Percentiles rank a stretch among this genome's conserved stretches.
Conservation (phyloP, 2,888 invertebrate genomes). For the Eretmocerus hayati region DNA sequence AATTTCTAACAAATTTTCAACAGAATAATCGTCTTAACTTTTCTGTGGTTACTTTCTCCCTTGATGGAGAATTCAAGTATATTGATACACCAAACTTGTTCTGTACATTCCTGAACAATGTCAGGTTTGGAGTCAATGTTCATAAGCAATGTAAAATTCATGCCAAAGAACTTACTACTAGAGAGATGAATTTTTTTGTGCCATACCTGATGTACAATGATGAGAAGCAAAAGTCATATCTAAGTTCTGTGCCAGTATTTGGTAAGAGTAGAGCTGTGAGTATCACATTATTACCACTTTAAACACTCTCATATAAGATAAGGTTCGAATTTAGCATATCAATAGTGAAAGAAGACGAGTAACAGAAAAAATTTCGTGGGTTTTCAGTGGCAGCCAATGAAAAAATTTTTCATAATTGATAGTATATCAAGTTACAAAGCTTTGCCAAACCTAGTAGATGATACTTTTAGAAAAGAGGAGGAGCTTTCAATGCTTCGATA, state of each 20-base stretch:
- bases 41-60: conserved; percentile 42
- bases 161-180: conserved; percentile 41
- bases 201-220: conserved; percentile 50
- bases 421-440: conserved; percentile 46
- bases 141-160: conserved; percentile 39
- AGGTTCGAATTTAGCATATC: conserved; percentile 4
- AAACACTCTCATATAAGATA: neutral
- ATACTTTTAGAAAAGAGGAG: conserved; percentile 27
- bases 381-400: conserved; percentile 59
- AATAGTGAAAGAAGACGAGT: too few species aligned
- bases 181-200: conserved; percentile 49
- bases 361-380: too few species aligned
- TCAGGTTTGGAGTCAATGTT: conserved; percentile 46
- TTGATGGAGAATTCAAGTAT: conserved; percentile 45
- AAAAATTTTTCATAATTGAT: conserved; percentile 64
- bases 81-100: conserved; percentile 36
- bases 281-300: too few species aligned
- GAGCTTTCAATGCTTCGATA: conserved; percentile 39
- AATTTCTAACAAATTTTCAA: too few species aligned
- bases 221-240: conserved; percentile 40
- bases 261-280: conserved; percentile 36
- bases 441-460: conserved; percentile 26
- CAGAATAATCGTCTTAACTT: conserved; percentile 46
- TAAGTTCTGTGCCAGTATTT: conserved; percentile 55
- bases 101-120: conserved; percentile 38